These are phyloP conservation scores for Rhopalosiphum maidis DNA, from an alignment of 1,140 invertebrate genomes.

Conservation along the genomic window DNA sequence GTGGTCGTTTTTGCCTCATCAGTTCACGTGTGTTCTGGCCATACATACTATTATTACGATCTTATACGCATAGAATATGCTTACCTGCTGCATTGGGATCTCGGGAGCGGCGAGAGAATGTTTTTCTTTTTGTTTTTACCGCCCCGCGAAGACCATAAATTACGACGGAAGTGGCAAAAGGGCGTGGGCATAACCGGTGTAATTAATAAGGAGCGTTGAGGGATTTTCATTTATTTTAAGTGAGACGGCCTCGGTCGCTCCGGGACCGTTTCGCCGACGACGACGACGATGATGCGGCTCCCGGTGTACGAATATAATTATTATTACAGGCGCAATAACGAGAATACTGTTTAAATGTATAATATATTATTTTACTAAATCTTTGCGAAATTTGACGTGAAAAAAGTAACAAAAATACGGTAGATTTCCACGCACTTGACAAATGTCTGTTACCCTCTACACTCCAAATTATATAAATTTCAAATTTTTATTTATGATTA, in stretches of 20 bases:
- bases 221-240: constrained; percentile 53
- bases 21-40: neutral
- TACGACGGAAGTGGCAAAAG: constrained; percentile 16
- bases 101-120: neutral
- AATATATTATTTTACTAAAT: neutral
- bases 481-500: neutral
- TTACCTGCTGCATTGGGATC: neutral
- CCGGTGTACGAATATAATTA: neutral
- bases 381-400: neutral
- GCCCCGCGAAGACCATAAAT: neutral
- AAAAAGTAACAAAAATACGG: neutral
- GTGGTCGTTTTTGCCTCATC: neutral
- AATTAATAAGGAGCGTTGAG: constrained; percentile 53
- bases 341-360: neutral
- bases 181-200: constrained; percentile 8
- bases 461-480: neutral
- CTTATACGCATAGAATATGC: neutral
- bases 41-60: neutral
- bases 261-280: constrained; percentile 27
- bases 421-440: neutral
- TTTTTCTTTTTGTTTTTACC: neutral
- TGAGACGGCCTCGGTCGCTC: neutral
- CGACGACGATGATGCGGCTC: neutral
- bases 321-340: neutral
- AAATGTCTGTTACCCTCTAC: neutral